phyloP scores from a whole-genome alignment of 2,888 invertebrate species.

The Mimumesa dahlbomi region DNA sequence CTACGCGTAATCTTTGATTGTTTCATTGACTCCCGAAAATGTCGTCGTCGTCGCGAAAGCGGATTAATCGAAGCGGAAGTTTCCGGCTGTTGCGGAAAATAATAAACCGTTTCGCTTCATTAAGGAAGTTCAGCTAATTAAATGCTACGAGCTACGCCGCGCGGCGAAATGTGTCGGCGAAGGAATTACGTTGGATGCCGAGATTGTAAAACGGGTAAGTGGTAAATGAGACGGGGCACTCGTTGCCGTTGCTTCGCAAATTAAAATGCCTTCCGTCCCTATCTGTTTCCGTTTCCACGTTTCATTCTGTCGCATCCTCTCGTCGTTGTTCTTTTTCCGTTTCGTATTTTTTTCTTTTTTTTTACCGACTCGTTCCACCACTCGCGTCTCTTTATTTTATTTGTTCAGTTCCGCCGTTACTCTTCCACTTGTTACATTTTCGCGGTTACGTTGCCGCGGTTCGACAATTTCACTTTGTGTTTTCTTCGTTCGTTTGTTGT shows the following conservation, averaged over 20 bases:
- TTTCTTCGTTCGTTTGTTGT: no score
- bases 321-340: neutral
- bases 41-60: no score
- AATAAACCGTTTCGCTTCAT: conserved; percentile 40
- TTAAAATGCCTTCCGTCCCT: conserved; percentile 30
- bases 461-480: no score
- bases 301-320: no score
- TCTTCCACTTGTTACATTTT: no score
- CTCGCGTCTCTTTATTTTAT: neutral
- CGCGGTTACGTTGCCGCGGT: no score
- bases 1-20: no score
- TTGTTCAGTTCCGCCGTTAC: no score
- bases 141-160: conserved; percentile 54
- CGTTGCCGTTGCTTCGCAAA: conserved; percentile 32
- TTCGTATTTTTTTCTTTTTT: neutral
- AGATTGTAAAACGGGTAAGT: conserved; percentile 47
- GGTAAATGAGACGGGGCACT: conserved; percentile 32
- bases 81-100: conserved; percentile 37
- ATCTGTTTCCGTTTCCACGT: neutral
- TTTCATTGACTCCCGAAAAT: no score
- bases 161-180: conserved; percentile 28
- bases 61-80: no score
- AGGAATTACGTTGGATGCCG: conserved; percentile 57
- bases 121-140: conserved; percentile 62
- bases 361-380: neutral